Evolutionary conservation across 2,797 vertebrate species (phyloP), one percentile per base, ranked within the genome.

Genomic region (Petrocephalus schoutedeni): DNA sequence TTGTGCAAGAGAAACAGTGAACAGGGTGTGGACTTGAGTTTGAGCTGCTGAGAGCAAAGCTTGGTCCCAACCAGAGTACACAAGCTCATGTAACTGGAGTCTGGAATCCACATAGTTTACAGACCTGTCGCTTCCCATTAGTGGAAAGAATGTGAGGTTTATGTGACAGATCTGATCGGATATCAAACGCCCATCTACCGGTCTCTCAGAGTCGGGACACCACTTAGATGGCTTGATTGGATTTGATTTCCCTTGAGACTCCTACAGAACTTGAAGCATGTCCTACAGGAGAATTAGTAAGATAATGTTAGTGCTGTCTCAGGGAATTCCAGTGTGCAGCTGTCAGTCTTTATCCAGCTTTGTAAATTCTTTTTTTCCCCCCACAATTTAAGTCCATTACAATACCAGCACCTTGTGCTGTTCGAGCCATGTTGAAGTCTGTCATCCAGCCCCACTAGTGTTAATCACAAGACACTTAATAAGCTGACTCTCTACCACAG

Each of bases 131-230:
- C 91, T 89, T 91, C 91, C 91, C 90, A 92, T 91, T 91, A 85
- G 59, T 58, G 61, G 87, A 87, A 77, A 88, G 90, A 89, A 89
- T 77, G 86, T 88, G 87, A 41, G 89, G 89, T 87, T 90, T 89
- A 89, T 88, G 88, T 89, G 88, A 91, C 91, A 89, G 92, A 90
- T 93, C 89, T 92, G 93, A 94, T 94, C 93, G 92, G 92, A 94
- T 94, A 94, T 94, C 92, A 94, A 92, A 93, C 90, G 41, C 89
- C 91, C 91, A 92, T 92, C 90, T 86, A 91, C 86, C 90, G 89
- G 91, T 89, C 77, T 90, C 92, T 91, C 86, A 92, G 92, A 92
- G 91, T 89, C 61, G 67, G 85, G 56, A 28, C 41, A 23, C 57
- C n/a, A 49, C 88, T 88, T 74, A 89, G 92, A 93, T 91, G 89